Evolutionary conservation across 2,888 invertebrate species (phyloP).

Genomic region (Volucella inanis): DNA sequence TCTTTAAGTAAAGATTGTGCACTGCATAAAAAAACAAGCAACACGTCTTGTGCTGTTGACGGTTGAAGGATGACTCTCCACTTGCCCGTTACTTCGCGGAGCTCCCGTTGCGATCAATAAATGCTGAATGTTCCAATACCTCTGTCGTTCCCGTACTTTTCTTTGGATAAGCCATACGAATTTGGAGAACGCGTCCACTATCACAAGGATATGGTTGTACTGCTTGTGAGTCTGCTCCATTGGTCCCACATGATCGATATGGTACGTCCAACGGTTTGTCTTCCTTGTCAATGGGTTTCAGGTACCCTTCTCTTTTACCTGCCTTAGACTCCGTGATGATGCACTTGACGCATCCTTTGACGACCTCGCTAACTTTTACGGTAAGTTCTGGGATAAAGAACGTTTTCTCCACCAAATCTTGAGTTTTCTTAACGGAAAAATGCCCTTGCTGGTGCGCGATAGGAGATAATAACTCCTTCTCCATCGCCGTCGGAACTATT

Average conservation of each 20-base stretch:
- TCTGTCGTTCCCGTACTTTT: slow-evolving; percentile 77
- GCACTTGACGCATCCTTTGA: too few species aligned
- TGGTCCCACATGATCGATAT: slow-evolving; percentile 80
- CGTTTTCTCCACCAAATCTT: too few species aligned
- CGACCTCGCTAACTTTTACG: too few species aligned
- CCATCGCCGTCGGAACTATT: slow-evolving; percentile 79
- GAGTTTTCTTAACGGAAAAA: slow-evolving; percentile 78
- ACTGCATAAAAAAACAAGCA: too few species aligned
- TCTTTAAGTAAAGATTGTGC: too few species aligned
- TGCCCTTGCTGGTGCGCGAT: slow-evolving; percentile 79
- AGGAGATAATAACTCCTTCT: slow-evolving; percentile 78
- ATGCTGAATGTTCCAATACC: slow-evolving; percentile 76
- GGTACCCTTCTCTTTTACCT: too few species aligned
- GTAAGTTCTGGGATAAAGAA: too few species aligned
- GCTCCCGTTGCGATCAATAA: slow-evolving; percentile 78
- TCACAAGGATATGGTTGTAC: slow-evolving; percentile 78
- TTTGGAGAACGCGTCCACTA: slow-evolving; percentile 79
- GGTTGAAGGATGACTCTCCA: slow-evolving; percentile 68
- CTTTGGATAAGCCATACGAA: slow-evolving; percentile 79
- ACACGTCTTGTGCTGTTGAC: too few species aligned
- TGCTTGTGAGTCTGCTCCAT: slow-evolving; percentile 76
- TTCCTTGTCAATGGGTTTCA: too few species aligned
- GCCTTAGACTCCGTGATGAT: too few species aligned
- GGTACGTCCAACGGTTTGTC: too few species aligned
- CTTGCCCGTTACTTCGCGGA: slow-evolving; percentile 79